Percentiles rank a stretch among this genome's conserved stretches.
These are phyloP conservation scores for Stenodera caucasica DNA, from an alignment of 2,888 invertebrate species.

Conservation along the genomic window DNA sequence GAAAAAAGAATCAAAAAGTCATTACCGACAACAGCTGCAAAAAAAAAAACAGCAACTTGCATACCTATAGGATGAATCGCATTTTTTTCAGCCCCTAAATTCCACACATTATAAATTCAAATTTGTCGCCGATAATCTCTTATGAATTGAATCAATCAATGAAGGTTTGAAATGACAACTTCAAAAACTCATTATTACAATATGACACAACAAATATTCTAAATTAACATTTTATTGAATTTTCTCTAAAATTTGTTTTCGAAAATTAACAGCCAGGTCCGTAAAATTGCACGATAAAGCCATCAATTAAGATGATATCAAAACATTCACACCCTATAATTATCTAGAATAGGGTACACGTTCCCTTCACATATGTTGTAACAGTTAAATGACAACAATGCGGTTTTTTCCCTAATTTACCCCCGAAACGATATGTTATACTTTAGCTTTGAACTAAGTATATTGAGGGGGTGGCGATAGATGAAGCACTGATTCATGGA, in stretches of 20 bases:
- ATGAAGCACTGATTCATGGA: slow-evolving; percentile 20
- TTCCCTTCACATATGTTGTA: slow-evolving; percentile 39
- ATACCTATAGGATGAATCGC: slow-evolving; percentile 30
- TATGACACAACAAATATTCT: slow-evolving; percentile 10
- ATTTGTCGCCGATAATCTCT: slow-evolving; percentile 38
- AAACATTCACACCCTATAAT: slow-evolving; percentile 27
- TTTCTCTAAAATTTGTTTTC: too few relatives aligned
- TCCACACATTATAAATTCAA: slow-evolving; percentile 43
- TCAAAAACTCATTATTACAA: slow-evolving; percentile 23
- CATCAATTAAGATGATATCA: slow-evolving; percentile 20
- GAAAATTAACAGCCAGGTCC: background rate
- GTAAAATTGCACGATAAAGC: slow-evolving; percentile 10
- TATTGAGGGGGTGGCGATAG: slow-evolving; percentile 25
- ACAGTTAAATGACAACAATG: slow-evolving; percentile 28
- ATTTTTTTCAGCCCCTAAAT: slow-evolving; percentile 42
- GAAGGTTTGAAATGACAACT: slow-evolving; percentile 25
- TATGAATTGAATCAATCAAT: slow-evolving; percentile 49
- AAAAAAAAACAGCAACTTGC: slow-evolving; percentile 12
- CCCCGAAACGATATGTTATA: slow-evolving; percentile 12
- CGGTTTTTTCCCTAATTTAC: slow-evolving; percentile 16
- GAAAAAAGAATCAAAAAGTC: slow-evolving; percentile 7
- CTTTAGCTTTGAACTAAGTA: slow-evolving; percentile 32
- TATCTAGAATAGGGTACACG: slow-evolving; percentile 25
- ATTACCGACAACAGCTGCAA: slow-evolving; percentile 21
- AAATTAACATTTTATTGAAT: too few relatives aligned